phyloP scores from a whole-genome alignment of 2,888 invertebrate genomes.

The Tetranychus truncatus region DNA sequence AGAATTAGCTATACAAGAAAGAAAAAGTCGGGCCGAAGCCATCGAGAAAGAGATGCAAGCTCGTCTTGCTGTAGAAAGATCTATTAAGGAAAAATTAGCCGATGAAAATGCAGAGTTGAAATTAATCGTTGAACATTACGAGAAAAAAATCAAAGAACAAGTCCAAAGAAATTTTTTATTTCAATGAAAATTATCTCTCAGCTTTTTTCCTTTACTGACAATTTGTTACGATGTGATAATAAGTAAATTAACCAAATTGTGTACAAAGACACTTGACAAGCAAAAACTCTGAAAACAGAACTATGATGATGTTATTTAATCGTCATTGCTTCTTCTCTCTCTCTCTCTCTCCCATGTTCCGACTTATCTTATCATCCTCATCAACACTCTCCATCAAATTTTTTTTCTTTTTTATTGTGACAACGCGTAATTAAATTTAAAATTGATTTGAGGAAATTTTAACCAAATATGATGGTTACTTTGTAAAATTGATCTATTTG shows the following conservation, averaged over 20 bases:
- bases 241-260: neutral
- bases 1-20: neutral
- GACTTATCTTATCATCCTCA: too few relatives aligned
- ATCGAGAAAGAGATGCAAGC: neutral
- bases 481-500: too few relatives aligned
- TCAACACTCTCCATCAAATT: too few relatives aligned
- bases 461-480: too few relatives aligned
- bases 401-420: too few relatives aligned
- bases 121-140: neutral
- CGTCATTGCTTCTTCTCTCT: neutral
- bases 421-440: too few relatives aligned
- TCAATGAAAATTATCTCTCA: neutral
- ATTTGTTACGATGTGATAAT: neutral
- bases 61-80: neutral
- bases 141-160: neutral
- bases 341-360: too few relatives aligned
- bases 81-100: neutral
- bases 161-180: conserved; percentile 1
- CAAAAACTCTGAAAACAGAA: neutral
- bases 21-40: neutral
- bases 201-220: neutral
- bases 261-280: neutral
- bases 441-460: too few relatives aligned
- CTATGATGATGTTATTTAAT: neutral
- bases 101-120: neutral